Evolutionary conservation across 2,797 vertebrate genomes (phyloP).

Genomic region (Propithecus perrieri): DNA sequence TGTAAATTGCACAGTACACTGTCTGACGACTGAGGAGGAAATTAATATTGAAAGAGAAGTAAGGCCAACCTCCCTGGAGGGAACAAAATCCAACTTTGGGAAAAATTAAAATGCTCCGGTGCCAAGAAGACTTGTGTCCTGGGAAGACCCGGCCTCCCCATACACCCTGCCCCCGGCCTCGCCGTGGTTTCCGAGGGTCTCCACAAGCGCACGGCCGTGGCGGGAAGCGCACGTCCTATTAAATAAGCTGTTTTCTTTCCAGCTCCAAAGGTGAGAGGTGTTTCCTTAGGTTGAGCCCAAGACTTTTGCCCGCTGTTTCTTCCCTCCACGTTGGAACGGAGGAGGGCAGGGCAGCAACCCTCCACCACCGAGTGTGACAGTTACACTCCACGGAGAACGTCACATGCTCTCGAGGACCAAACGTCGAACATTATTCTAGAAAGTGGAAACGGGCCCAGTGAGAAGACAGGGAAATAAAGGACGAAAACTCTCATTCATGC

Average conservation of each 20-base stretch:
- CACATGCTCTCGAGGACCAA: background rate
- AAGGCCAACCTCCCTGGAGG: background rate
- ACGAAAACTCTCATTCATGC: rapidly evolving
- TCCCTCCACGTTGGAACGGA: background rate
- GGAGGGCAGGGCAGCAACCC: background rate
- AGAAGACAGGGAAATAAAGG: background rate
- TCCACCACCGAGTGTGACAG: rapidly evolving
- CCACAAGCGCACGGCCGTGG: rapidly evolving
- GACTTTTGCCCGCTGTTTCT: background rate
- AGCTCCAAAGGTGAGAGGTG: background rate
- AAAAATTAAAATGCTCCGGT: background rate
- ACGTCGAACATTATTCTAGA: background rate
- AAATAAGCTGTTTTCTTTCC: background rate
- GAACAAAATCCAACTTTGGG: background rate
- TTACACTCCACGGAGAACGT: background rate
- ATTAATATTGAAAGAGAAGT: background rate
- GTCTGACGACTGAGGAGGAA: background rate
- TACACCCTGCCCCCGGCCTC: background rate
- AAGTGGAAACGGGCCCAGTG: background rate
- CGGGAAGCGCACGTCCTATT: background rate
- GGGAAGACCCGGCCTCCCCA: background rate
- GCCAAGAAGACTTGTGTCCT: background rate
- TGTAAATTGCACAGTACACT: background rate
- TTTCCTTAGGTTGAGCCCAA: background rate
- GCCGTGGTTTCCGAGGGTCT: background rate